Evolutionary conservation across 2,888 invertebrate genomes (phyloP).

Genomic region (Drosophila helvetica): DNA sequence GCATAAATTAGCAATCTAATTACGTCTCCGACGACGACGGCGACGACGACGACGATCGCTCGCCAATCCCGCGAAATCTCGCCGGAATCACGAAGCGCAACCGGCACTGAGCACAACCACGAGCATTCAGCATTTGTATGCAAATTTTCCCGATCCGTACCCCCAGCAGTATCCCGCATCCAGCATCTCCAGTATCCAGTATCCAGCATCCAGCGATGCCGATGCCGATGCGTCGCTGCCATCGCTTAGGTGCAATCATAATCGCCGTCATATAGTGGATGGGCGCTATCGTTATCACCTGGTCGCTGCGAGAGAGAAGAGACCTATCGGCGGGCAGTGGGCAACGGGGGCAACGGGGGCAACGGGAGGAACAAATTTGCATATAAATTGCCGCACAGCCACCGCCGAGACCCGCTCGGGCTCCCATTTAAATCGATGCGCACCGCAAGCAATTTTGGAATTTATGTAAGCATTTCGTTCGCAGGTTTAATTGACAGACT

Average conservation of each 20-base stretch:
- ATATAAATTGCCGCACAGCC: slow-evolving; percentile 71
- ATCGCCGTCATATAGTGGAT: slow-evolving; percentile 73
- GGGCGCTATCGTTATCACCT: slow-evolving; percentile 71
- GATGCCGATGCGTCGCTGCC: neutral
- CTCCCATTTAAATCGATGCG: slow-evolving; percentile 78
- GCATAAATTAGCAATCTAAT: slow-evolving; percentile 79
- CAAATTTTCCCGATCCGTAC: slow-evolving; percentile 52
- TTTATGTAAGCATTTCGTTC: slow-evolving; percentile 80
- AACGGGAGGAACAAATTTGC: slow-evolving; percentile 69
- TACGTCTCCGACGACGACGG: slow-evolving; percentile 40
- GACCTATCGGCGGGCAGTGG: slow-evolving; percentile 17
- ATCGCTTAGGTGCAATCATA: slow-evolving; percentile 68
- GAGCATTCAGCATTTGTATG: slow-evolving; percentile 79
- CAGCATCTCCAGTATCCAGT: slow-evolving; percentile 5
- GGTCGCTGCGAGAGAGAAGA: slow-evolving; percentile 13
- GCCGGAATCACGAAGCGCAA: slow-evolving; percentile 74
- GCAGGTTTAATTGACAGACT: slow-evolving; percentile 77
- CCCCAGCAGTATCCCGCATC: slow-evolving; percentile 1
- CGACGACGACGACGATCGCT: slow-evolving; percentile 2
- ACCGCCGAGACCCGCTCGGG: slow-evolving; percentile 16
- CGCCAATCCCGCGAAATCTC: slow-evolving; percentile 59
- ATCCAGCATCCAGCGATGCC: too few relatives aligned
- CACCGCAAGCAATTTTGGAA: slow-evolving; percentile 80
- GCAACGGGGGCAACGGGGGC: slow-evolving; percentile 52
- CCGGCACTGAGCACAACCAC: slow-evolving; percentile 70